Conservation (phyloP, 53 echinoderm and acorn worm species). For the Paracentrotus lividus region DNA sequence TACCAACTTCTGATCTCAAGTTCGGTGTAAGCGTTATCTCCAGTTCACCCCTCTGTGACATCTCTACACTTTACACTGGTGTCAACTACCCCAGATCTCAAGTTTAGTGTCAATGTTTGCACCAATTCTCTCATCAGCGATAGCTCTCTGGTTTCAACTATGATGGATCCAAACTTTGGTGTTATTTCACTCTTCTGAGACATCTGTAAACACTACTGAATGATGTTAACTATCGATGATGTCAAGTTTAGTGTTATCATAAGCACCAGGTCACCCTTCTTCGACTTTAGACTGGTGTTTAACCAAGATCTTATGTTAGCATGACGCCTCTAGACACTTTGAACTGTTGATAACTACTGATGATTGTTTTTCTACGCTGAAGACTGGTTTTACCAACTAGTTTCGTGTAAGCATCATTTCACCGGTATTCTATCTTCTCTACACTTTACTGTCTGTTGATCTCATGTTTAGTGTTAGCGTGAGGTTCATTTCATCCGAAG, state of each 20-base stretch:
- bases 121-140: background rate
- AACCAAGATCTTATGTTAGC: too few relatives aligned
- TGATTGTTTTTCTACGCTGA: too few relatives aligned
- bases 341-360: too few relatives aligned
- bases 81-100: background rate
- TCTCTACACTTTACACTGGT: background rate
- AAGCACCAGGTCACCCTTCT: too few relatives aligned
- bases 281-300: too few relatives aligned
- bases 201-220: background rate
- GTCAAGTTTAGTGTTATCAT: background rate
- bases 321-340: too few relatives aligned
- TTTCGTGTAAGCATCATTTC: too few relatives aligned
- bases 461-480: too few relatives aligned
- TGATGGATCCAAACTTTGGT: background rate
- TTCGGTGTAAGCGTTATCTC: background rate
- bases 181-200: background rate
- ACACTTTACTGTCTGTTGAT: too few relatives aligned
- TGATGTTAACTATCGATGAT: background rate
- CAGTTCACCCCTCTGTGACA: background rate
- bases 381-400: too few relatives aligned
- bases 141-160: background rate
- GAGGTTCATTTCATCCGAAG: too few relatives aligned
- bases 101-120: background rate
- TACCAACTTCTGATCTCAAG: background rate
- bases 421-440: too few relatives aligned